A percentile compares a stretch with the other conserved stretches of the same genome.
These are phyloP conservation scores for Falco berigora DNA, from an alignment of 2,797 vertebrate genomes.

Conservation along the genomic window DNA sequence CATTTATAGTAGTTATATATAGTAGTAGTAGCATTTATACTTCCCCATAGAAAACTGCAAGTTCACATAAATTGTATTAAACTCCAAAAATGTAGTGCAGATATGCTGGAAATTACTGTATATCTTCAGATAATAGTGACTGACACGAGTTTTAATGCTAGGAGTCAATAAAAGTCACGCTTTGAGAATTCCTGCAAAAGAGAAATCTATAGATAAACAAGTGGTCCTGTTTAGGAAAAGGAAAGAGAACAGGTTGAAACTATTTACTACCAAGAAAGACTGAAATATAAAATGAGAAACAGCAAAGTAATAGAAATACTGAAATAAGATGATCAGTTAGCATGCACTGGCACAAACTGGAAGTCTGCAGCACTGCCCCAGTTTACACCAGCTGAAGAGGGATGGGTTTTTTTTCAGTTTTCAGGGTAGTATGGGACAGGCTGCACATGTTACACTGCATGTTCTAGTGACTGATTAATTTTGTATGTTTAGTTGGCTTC, in stretches of 20 bases:
- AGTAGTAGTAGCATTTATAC: neutral
- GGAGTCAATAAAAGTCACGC: neutral
- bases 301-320: neutral
- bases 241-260: neutral
- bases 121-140: neutral
- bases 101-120: neutral
- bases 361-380: neutral
- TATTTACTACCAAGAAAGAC: neutral
- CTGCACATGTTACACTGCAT: too few species aligned
- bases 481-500: neutral
- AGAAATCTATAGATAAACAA: neutral
- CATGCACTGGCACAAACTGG: neutral
- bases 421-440: neutral
- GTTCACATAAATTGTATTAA: neutral
- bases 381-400: neutral
- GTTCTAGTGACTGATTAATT: neutral
- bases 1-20: too few species aligned
- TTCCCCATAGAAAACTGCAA: neutral
- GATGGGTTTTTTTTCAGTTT: rapidly evolving
- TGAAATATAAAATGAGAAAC: neutral
- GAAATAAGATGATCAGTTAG: neutral
- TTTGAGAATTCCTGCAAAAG: neutral
- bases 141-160: neutral
- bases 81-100: neutral
- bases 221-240: neutral